phyloP scores from a whole-genome alignment of 2,797 vertebrate genomes.

The Crocodylus rhombifer region DNA sequence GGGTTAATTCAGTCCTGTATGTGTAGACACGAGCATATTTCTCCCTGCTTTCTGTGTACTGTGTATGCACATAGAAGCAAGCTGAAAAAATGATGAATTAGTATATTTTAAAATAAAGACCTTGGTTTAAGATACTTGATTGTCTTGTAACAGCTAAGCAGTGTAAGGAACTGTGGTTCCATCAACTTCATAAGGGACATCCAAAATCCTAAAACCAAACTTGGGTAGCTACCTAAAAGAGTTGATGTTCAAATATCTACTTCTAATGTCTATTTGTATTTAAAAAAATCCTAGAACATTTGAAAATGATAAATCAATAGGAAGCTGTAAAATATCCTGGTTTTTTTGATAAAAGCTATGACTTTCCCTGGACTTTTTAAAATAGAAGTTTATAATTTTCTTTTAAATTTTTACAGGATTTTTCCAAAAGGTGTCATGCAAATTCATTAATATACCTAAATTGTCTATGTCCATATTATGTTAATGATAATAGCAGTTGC shows the following conservation, averaged over 20 bases:
- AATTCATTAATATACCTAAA: neutral
- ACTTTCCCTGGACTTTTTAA: too few relatives aligned
- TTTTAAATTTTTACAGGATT: neutral
- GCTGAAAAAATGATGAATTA: neutral
- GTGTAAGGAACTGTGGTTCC: constrained; percentile 18
- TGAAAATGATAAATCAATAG: neutral
- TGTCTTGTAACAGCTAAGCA: constrained; percentile 17
- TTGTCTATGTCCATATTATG: neutral
- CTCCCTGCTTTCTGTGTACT: neutral
- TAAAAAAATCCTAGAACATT: neutral
- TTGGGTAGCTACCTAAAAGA: constrained; percentile 33
- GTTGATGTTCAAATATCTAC: neutral
- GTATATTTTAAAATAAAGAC: constrained; percentile 9
- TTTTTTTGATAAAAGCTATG: neutral
- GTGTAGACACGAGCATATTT: neutral
- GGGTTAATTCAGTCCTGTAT: too few relatives aligned
- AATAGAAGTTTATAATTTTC: neutral
- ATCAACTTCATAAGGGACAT: constrained; percentile 18
- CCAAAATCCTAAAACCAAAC: constrained; percentile 35
- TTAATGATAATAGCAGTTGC: neutral
- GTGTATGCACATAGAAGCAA: neutral
- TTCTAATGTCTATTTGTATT: neutral
- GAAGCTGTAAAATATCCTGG: neutral
- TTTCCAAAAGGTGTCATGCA: neutral
- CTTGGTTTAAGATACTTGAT: neutral